These are phyloP conservation scores for Globia sparganii DNA, from an alignment of 2,888 invertebrate species.

Conservation along the genomic window DNA sequence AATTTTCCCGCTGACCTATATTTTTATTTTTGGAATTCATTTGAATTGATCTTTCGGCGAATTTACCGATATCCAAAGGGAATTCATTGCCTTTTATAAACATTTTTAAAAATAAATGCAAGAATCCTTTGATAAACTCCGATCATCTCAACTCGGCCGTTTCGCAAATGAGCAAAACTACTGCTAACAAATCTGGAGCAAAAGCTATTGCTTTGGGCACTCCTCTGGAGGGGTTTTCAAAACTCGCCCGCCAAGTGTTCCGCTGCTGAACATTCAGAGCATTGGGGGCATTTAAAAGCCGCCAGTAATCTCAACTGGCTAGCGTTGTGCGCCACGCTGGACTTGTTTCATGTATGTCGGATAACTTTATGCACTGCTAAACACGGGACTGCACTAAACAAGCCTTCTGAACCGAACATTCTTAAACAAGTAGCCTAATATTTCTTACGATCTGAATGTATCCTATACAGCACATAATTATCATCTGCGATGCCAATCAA, in stretches of 20 bases:
- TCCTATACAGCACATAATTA: slow-evolving; percentile 10
- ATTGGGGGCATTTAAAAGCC: slow-evolving; percentile 80
- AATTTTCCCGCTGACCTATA: slow-evolving; percentile 66
- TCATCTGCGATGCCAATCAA: slow-evolving; percentile 43
- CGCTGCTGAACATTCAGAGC: slow-evolving; percentile 64
- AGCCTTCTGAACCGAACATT: slow-evolving; percentile 3
- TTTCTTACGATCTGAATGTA: slow-evolving; percentile 22
- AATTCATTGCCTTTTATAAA: slow-evolving; percentile 47
- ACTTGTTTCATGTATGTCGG: slow-evolving; percentile 78
- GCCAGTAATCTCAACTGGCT: slow-evolving; percentile 77
- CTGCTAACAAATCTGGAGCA: slow-evolving; percentile 78
- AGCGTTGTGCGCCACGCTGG: slow-evolving; percentile 75
- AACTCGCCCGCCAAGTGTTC: slow-evolving; percentile 77
- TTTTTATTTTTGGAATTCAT: slow-evolving; percentile 53
- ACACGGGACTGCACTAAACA: slow-evolving; percentile 12
- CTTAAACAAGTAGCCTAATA: slow-evolving; percentile 1
- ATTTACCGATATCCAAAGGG: slow-evolving; percentile 32
- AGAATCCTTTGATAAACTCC: slow-evolving; percentile 70
- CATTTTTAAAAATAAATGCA: slow-evolving; percentile 58
- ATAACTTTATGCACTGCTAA: slow-evolving; percentile 49
- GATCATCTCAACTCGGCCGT: slow-evolving; percentile 70
- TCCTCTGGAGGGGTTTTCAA: slow-evolving; percentile 77
- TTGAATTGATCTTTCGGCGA: slow-evolving; percentile 38
- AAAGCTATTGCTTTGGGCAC: slow-evolving; percentile 77
- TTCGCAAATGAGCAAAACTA: slow-evolving; percentile 78